Base-by-base conservation (phyloP, 2,888 invertebrate genomes). In the Dicyrtomina minuta region DNA sequence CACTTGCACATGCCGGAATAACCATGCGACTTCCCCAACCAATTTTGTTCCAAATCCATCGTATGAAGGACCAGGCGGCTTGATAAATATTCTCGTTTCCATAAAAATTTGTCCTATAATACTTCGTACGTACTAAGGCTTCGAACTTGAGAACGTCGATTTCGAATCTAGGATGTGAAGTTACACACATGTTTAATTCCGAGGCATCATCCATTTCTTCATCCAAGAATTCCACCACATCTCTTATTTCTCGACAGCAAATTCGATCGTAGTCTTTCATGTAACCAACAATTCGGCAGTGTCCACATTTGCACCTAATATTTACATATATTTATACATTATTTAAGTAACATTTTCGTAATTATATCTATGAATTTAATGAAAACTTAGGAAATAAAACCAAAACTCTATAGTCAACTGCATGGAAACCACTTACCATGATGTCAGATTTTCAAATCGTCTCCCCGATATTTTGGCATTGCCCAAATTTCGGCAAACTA, bases 271-370 rank as follows among this genome's bases (percentile, higher is more conserved):
- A 74, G 22, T 74, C 71, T 1, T 39, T 33, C 64, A 64, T 64
- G 0, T 20, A 2, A 0, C 58, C 46, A 26, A 66, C 53, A 49
- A 70, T 46, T 51, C 20, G n/a, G 39, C 74, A 74, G 39, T 66
- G 55, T 0, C 73, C 70, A 66, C 74, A 74, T 43, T 66, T 65
- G 59, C 74, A 74, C 74, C 74, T 73, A 33, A 56, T 59, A 58
- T 55, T 33, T 59, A 17, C n/a, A 59, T 17, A 41, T 8, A 59
- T 39, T 59, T 20, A 41, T 27, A 27, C 10, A 58, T 10, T 27
- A 55, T 22, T 26, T 12, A 27, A 33, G 33, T 26, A 5, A 22
- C 12, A n/a, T n/a, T n/a, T n/a, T n/a, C n/a, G n/a, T n/a, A n/a
- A n/a, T n/a, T n/a, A n/a, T n/a, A n/a, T n/a, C n/a, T n/a, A n/a